A percentile compares a stretch with the other conserved stretches of the same genome.
phyloP scores from a whole-genome alignment of 1,140 invertebrate genomes.

The Penaeus japonicus region DNA sequence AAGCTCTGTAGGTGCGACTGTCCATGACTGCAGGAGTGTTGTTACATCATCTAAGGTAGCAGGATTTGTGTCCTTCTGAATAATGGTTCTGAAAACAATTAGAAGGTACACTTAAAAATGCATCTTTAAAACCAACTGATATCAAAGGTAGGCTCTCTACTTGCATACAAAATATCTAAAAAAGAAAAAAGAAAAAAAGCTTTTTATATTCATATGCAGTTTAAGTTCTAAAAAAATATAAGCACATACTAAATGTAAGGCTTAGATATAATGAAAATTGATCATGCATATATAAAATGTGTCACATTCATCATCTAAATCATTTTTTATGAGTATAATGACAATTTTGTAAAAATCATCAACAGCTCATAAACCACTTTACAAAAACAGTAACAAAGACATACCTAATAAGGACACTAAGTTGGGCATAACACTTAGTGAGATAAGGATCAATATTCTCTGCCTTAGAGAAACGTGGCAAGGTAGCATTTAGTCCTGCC shows the following conservation, averaged over 20 bases:
- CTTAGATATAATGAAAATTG: no score
- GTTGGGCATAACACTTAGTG: slow-evolving; percentile 43
- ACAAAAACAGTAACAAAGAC: neutral
- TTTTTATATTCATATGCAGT: no score
- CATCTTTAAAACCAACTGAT: neutral
- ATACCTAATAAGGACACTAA: slow-evolving; percentile 51
- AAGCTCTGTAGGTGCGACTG: slow-evolving; percentile 27
- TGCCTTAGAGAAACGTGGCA: slow-evolving; percentile 13
- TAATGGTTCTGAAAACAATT: slow-evolving; percentile 44
- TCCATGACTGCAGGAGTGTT: slow-evolving; percentile 54
- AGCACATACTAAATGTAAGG: no score
- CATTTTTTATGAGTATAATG: no score
- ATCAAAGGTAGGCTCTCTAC: no score
- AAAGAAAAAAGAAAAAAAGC: no score
- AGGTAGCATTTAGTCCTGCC: slow-evolving; percentile 44
- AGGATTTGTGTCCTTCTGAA: slow-evolving; percentile 55
- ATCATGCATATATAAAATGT: no score
- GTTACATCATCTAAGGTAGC: slow-evolving; percentile 58
- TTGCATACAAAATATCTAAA: no score
- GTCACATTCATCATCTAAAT: no score
- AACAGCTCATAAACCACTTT: no score
- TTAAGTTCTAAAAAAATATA: no score
- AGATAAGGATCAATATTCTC: slow-evolving; percentile 28
- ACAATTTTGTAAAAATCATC: no score
- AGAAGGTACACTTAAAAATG: neutral